These are phyloP conservation scores for Cyprinodon brontotheroides DNA, from an alignment of 2,113 vertebrate genomes.

Conservation along the genomic window DNA sequence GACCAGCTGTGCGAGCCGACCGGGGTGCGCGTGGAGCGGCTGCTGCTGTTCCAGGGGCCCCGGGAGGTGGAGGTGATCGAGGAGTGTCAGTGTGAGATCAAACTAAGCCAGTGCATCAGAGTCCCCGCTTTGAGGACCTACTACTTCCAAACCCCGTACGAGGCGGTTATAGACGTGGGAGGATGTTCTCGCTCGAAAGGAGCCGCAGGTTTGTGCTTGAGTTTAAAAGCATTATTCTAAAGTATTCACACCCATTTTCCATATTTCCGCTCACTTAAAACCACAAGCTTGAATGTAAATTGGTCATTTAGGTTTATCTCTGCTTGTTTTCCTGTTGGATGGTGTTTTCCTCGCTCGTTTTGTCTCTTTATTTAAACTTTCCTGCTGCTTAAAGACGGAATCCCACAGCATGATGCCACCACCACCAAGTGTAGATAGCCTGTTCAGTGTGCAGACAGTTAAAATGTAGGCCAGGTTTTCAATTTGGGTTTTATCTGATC, in stretches of 20 bases:
- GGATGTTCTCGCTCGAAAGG: conserved; percentile 75
- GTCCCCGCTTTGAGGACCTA: conserved; percentile 80
- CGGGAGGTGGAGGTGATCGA: conserved; percentile 77
- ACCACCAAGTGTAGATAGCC: too few relatives aligned
- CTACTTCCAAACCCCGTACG: conserved; percentile 78
- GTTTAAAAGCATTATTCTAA: too few relatives aligned
- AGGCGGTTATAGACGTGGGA: conserved; percentile 74
- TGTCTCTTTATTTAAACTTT: too few relatives aligned
- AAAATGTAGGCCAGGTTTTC: too few relatives aligned
- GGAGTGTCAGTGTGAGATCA: conserved; percentile 78
- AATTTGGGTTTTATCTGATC: too few relatives aligned
- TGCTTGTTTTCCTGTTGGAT: too few relatives aligned
- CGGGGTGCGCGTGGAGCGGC: conserved; percentile 63
- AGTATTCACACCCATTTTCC: background rate
- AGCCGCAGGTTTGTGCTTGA: conserved; percentile 60
- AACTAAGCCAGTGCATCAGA: conserved; percentile 65
- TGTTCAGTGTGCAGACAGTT: too few relatives aligned
- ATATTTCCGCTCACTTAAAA: background rate
- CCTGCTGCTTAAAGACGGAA: too few relatives aligned
- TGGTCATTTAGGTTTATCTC: too few relatives aligned
- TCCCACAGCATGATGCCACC: too few relatives aligned
- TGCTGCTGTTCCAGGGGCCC: conserved; percentile 73
- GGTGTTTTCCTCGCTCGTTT: too few relatives aligned
- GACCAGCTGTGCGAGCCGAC: conserved; percentile 72
- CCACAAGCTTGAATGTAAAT: background rate